These are phyloP conservation scores for Prosopocoilus inquinatus DNA, from an alignment of 2,888 invertebrate species.

Conservation along the genomic window DNA sequence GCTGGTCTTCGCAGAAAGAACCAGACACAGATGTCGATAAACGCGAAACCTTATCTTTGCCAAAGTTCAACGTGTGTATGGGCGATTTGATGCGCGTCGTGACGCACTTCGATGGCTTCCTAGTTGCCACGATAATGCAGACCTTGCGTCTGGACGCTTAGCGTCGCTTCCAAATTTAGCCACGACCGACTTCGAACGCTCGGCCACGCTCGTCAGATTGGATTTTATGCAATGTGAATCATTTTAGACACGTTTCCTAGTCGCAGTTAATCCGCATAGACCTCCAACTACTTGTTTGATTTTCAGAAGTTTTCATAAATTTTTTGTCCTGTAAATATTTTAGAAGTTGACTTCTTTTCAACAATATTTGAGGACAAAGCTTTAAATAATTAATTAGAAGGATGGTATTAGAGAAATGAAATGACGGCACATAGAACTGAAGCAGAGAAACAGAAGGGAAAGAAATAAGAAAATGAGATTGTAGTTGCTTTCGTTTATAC, in stretches of 20 bases:
- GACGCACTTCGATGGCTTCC: background rate
- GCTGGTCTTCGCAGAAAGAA: no score
- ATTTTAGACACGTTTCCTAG: slow-evolving; percentile 18
- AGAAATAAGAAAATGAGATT: no score
- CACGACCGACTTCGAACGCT: slow-evolving; percentile 35
- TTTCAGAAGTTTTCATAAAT: no score
- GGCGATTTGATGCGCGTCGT: background rate
- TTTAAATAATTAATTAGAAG: no score
- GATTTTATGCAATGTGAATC: slow-evolving; percentile 25
- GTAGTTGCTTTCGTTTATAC: no score
- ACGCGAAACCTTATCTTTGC: background rate
- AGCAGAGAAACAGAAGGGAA: background rate
- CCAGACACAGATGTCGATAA: no score
- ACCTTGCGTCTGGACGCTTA: slow-evolving; percentile 33
- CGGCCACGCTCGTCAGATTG: slow-evolving; percentile 12
- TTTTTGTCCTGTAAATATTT: no score
- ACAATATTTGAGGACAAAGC: no score
- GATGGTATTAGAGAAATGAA: no score
- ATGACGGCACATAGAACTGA: no score
- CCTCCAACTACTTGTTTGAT: slow-evolving; percentile 18
- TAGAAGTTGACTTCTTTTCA: no score
- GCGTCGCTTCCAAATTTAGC: slow-evolving; percentile 47
- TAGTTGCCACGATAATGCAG: slow-evolving; percentile 1
- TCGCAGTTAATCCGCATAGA: slow-evolving; percentile 29
- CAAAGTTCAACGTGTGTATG: background rate